Evolutionary conservation across 2,797 vertebrate genomes (phyloP), one percentile per base, ranked within the genome.

Genomic region (Malacoraja senta): DNA sequence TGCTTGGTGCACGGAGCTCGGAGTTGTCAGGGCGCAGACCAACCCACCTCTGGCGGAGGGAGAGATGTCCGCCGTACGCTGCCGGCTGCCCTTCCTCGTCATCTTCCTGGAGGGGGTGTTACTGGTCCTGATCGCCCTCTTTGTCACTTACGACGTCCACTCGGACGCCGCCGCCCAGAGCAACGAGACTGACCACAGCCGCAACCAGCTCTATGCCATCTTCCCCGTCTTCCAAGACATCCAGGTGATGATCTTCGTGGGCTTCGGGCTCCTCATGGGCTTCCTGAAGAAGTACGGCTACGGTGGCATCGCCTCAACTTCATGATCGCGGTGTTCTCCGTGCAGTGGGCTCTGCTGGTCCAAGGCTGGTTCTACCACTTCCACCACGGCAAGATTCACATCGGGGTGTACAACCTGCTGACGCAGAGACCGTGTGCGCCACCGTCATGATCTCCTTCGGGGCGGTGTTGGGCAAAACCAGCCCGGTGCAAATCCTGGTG

Each of bases 221-320:
- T 98, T 97, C 93, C 96, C 97, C 7, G 93, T 97, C 94, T 98
- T 98, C 93, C 95, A 96, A 53, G 97, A 98, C 94, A 96, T 97
- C 91, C 97, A 98, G 94, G 95, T 98, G 94, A 98, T 98, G 97
- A 96, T 98, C 94, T 97, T 97, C 94, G 95, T 97, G 3, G 98
- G 98, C 13, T 96, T 98, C 84, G 97, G 97, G 8, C 97, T 97
- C 93, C 94, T 98, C 44, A 94, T 98, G 95, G 95, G 97, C 0
- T 98, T 98, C 94, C 96, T 97, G 81, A 96, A 97, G 24, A 94
- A 81, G 63, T 98, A 98, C 0, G 97, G 97, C 32, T 96, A 98
- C 93, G 96, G 97, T 0, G 97, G 96, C 3, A 96, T 98, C 94
- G 96, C 96, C 93, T 97, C 94, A 98, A 97, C 94, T 98, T 98